Conservation (phyloP, 2,113 vertebrate genomes). For the Zosterops lateralis region DNA sequence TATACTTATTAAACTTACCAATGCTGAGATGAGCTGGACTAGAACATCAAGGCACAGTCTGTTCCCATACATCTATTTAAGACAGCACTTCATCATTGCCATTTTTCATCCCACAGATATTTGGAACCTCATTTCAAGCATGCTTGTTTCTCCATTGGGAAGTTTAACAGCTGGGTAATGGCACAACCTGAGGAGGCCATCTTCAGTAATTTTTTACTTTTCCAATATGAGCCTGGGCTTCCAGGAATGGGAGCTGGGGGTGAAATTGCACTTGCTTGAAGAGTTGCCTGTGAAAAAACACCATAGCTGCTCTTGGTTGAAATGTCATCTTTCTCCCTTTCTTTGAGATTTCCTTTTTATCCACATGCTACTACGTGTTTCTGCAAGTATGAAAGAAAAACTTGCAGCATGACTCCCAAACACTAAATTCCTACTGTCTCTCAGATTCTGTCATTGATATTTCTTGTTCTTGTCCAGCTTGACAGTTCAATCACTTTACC, state of each 20-base stretch:
- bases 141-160: background rate
- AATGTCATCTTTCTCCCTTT: background rate
- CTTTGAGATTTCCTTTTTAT: background rate
- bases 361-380: background rate
- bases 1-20: background rate
- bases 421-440: background rate
- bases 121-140: background rate
- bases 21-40: background rate
- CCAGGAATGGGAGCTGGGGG: background rate
- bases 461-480: background rate
- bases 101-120: background rate
- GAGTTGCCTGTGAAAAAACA: background rate
- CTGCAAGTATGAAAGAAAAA: background rate
- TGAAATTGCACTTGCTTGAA: background rate
- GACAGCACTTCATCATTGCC: background rate
- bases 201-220: background rate
- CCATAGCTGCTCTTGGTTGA: background rate
- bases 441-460: background rate
- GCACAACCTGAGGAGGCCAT: background rate
- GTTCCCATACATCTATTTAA: rapidly evolving
- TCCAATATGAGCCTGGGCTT: background rate
- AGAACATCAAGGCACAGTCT: background rate
- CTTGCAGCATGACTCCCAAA: background rate
- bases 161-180: background rate
- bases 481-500: background rate